Conservation (phyloP, 2,888 invertebrate genomes). For the Rhamphomyia laevipes region DNA sequence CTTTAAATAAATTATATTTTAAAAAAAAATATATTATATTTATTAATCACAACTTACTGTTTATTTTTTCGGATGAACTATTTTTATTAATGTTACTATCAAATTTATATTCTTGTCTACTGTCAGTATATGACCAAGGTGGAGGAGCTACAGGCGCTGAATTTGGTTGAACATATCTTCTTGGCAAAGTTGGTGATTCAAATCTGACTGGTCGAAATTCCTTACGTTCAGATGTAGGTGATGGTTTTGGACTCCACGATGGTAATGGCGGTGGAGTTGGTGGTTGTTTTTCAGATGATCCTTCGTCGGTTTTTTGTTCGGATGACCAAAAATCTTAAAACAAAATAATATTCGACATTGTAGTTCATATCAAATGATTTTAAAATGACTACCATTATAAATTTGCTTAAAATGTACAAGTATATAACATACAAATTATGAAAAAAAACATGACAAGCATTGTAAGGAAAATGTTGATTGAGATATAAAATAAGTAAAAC, state of each 20-base stretch:
- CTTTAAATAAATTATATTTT: too few species aligned
- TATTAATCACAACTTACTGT: slow-evolving; percentile 25
- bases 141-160: slow-evolving; percentile 16
- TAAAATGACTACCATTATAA: too few species aligned
- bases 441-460: too few species aligned
- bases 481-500: too few species aligned
- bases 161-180: slow-evolving; percentile 31
- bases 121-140: slow-evolving; percentile 21
- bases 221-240: slow-evolving; percentile 62
- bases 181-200: slow-evolving; percentile 51
- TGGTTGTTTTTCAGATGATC: not conserved
- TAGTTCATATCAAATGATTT: too few species aligned
- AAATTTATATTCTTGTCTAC: slow-evolving; percentile 22
- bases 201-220: slow-evolving; percentile 69
- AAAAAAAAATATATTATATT: too few species aligned
- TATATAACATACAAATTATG: too few species aligned
- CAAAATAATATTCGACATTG: too few species aligned
- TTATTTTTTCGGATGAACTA: slow-evolving; percentile 16
- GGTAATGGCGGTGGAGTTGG: slow-evolving; percentile 43
- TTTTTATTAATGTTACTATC: not conserved
- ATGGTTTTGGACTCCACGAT: slow-evolving; percentile 70
- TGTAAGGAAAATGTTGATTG: too few species aligned
- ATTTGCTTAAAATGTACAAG: too few species aligned
- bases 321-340: too few species aligned
- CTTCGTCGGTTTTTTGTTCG: too few species aligned